These are phyloP conservation scores for Synchiropus splendidus DNA, from an alignment of 2,113 vertebrate species.

Conservation along the genomic window DNA sequence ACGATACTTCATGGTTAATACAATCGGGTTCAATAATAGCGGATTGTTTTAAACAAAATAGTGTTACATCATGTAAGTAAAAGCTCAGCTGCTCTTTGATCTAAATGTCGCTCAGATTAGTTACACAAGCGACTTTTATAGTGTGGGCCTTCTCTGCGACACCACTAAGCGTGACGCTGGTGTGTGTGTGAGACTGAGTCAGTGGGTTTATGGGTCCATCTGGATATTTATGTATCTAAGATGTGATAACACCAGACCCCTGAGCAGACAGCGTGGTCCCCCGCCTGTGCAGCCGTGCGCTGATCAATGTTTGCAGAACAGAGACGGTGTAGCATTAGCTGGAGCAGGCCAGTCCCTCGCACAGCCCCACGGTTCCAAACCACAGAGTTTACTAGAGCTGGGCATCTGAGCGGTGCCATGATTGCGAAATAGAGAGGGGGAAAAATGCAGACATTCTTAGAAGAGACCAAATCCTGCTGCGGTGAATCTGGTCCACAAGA, in stretches of 20 bases:
- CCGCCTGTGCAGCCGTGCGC: slow-evolving; percentile 5
- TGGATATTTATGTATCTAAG: slow-evolving; percentile 39
- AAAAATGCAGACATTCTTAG: slow-evolving; percentile 5
- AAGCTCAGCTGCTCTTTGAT: background rate
- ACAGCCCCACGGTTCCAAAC: slow-evolving; percentile 10
- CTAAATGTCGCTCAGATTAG: background rate
- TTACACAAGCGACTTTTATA: slow-evolving; percentile 6
- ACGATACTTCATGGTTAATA: too few relatives aligned
- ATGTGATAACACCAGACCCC: slow-evolving; percentile 21
- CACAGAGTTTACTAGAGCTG: slow-evolving; percentile 23
- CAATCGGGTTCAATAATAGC: too few relatives aligned
- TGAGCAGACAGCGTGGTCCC: slow-evolving; percentile 5
- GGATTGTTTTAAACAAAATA: too few relatives aligned
- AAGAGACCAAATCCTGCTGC: slow-evolving; percentile 11
- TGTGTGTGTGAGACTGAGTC: slow-evolving; percentile 11
- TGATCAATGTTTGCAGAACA: slow-evolving; percentile 5
- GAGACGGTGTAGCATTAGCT: slow-evolving; percentile 1
- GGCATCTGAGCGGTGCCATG: slow-evolving; percentile 1
- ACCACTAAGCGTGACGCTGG: slow-evolving; percentile 1
- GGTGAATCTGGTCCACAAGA: slow-evolving; percentile 5
- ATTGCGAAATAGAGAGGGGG: slow-evolving; percentile 5
- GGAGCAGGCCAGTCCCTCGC: slow-evolving; percentile 10
- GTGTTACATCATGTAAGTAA: too few relatives aligned
- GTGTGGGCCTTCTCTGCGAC: background rate
- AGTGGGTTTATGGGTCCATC: slow-evolving; percentile 28